These are phyloP conservation scores for Chaunax sp. DNA, from an alignment of 2,797 vertebrate species.

Conservation along the genomic window DNA sequence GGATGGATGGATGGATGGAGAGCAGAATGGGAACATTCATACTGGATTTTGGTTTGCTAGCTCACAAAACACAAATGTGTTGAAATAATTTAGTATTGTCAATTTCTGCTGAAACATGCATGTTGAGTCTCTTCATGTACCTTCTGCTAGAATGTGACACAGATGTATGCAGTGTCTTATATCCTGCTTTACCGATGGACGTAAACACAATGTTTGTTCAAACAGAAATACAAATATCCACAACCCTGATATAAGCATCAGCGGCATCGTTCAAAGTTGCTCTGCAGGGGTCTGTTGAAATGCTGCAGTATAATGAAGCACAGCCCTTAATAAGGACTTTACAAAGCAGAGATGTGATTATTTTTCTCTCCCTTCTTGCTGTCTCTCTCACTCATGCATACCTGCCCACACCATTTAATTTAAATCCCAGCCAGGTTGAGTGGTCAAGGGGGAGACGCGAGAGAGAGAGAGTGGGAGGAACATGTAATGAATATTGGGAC, in stretches of 20 bases:
- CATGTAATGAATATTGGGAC: slow-evolving; percentile 70
- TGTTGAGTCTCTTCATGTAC: neutral
- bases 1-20: too few species aligned
- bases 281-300: slow-evolving; percentile 38
- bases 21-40: too few species aligned
- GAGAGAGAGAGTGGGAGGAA: slow-evolving; percentile 28
- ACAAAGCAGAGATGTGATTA: slow-evolving; percentile 57
- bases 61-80: neutral
- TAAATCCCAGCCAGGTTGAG: slow-evolving; percentile 64
- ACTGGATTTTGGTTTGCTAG: too few species aligned
- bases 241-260: neutral
- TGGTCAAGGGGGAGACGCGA: slow-evolving; percentile 35
- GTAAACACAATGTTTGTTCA: slow-evolving; percentile 2
- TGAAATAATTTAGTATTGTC: too few species aligned
- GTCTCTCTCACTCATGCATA: slow-evolving; percentile 46
- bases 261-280: slow-evolving; percentile 8
- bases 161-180: neutral
- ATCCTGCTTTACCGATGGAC: neutral
- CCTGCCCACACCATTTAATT: slow-evolving; percentile 67
- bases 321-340: slow-evolving; percentile 70
- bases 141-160: neutral
- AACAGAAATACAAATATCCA: neutral
- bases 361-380: slow-evolving; percentile 25
- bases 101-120: neutral
- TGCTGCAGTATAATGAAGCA: slow-evolving; percentile 61